Percentiles rank a stretch among this genome's conserved stretches.
These are phyloP conservation scores for Tenthredo mesomela DNA, from an alignment of 2,888 invertebrate genomes.

Conservation along the genomic window DNA sequence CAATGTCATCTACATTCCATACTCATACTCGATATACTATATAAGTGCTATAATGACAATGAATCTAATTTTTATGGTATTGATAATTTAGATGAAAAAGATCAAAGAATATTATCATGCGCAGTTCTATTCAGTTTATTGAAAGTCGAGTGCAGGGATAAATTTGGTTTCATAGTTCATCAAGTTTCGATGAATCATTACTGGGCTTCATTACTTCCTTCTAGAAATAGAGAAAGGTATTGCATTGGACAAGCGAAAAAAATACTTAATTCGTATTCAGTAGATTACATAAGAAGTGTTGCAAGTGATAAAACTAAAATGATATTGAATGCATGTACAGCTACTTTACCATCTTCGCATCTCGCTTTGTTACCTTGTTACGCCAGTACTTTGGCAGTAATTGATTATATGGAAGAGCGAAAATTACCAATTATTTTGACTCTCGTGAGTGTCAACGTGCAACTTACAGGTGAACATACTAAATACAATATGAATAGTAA, in stretches of 20 bases:
- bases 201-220: background rate
- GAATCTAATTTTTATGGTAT: background rate
- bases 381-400: background rate
- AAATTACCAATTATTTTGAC: background rate
- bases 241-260: background rate
- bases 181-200: background rate
- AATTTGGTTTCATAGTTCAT: background rate
- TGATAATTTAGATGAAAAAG: background rate
- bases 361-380: background rate
- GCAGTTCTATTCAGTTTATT: constrained; percentile 9
- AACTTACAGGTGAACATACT: background rate
- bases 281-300: background rate
- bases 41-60: background rate
- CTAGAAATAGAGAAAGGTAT: background rate
- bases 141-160: background rate
- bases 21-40: background rate
- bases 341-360: too few relatives aligned
- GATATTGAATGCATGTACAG: background rate
- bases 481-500: background rate
- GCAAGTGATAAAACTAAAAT: background rate
- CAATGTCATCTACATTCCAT: background rate
- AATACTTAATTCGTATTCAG: background rate
- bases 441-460: background rate
- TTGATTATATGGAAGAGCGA: background rate
- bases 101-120: background rate